These are phyloP conservation scores for Lophochroa leadbeateri DNA, from an alignment of 2,113 vertebrate species.

Conservation along the genomic window DNA sequence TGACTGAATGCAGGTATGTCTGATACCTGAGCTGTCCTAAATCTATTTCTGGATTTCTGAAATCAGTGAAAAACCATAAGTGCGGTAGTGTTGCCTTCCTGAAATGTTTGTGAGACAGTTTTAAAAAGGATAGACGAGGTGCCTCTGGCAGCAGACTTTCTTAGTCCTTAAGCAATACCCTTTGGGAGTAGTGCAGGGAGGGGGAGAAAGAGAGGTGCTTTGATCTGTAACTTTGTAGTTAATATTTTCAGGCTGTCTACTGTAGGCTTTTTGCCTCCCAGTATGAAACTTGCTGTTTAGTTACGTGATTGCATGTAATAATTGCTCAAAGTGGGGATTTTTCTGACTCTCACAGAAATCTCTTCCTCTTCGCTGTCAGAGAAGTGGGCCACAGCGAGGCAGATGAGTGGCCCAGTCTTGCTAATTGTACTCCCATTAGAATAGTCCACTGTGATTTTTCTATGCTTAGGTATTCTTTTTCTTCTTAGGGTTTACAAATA, in stretches of 20 bases:
- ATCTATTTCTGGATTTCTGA: not conserved
- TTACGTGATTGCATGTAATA: slow-evolving; percentile 5
- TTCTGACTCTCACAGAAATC: not conserved
- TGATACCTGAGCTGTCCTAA: not conserved
- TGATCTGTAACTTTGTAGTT: slow-evolving; percentile 49
- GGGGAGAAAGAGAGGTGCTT: not conserved
- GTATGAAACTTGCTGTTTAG: slow-evolving; percentile 23
- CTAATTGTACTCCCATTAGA: not conserved
- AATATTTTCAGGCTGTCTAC: slow-evolving; percentile 9
- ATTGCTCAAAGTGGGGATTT: not conserved
- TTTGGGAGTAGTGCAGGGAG: not conserved
- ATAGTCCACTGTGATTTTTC: not conserved
- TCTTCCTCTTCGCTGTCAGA: not conserved
- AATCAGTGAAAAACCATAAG: not conserved
- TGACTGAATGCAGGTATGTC: not conserved
- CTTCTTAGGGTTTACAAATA: not conserved
- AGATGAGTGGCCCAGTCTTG: not conserved
- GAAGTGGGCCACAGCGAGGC: not conserved
- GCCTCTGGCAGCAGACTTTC: not conserved
- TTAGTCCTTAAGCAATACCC: slow-evolving; percentile 21
- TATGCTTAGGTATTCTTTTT: not conserved
- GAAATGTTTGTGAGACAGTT: not conserved
- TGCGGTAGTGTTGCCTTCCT: not conserved
- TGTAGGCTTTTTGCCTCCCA: slow-evolving; percentile 30
- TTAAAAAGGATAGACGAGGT: not conserved